Base-by-base conservation (phyloP, 1,140 invertebrate species). In the Lepidurus couesii region DNA sequence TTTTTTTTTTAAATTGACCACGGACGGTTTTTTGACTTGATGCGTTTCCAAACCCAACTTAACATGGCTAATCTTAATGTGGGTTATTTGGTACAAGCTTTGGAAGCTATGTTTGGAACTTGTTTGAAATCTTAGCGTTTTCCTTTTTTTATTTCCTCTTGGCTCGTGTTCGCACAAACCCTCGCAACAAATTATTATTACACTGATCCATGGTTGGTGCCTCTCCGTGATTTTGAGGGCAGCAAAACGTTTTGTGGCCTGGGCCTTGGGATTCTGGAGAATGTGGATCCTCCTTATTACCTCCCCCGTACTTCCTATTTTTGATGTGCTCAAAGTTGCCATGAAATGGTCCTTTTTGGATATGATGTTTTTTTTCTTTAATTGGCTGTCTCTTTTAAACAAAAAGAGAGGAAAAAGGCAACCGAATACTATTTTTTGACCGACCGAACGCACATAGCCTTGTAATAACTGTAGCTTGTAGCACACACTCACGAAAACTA, bases 71-170 rank as follows among this genome's bases (percentile, higher is more conserved):
- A 65, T 65, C 53, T 65, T 21, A 65, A 65, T 65, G 53, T 65
- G 53, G 53, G 53, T 65, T 65, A 65, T 65, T 65, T 65, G 53
- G 53, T 65, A 65, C 53, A n/a, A 65, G 53, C 53, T 65, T 65
- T 65, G 53, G 53, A 65, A 65, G 53, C 53, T 65, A 65, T 65
- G 53, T 65, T 65, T 65, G 53, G 21, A 65, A n/a, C 16, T 65
- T 13, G 21, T 21, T 65, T 13, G 21, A 65, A 65, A n/a, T 65
- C 53, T 65, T 1, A 65, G 53, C 53, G 21, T 65, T 65, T 65
- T 65, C 13, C 53, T 6, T 65, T 65, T 65, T 65, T 65, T 65
- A 65, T 65, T 65, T 65, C 53, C 53, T 65, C 53, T 65, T 65
- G 53, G 53, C 53, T 65, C 53, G 21, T 65, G 53, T 65, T 65